These are phyloP conservation scores for Apomyelois bistriatella DNA, from an alignment of 2,888 invertebrate species.

Conservation along the genomic window DNA sequence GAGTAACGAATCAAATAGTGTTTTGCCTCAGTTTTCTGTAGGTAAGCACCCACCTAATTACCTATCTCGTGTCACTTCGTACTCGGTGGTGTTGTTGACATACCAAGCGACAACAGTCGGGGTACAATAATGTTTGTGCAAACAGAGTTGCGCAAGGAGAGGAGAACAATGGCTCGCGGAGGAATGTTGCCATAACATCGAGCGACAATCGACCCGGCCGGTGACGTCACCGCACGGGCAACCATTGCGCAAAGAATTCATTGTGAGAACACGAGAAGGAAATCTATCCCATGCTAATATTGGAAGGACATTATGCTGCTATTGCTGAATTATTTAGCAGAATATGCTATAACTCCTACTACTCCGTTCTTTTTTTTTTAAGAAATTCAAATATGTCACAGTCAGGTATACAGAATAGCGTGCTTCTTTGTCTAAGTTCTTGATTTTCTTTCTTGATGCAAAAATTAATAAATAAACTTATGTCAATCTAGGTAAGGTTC, in stretches of 20 bases:
- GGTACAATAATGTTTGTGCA: conserved; percentile 60
- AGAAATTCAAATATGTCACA: too few species aligned
- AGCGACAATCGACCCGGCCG: conserved; percentile 37
- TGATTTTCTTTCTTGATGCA: too few species aligned
- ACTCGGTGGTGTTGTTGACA: conserved; percentile 44
- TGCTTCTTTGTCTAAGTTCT: too few species aligned
- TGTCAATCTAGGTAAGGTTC: too few species aligned
- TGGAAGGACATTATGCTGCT: neutral
- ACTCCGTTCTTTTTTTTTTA: too few species aligned
- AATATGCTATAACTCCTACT: too few species aligned
- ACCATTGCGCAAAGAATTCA: conserved; percentile 15
- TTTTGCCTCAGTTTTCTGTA: neutral
- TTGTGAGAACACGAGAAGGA: conserved; percentile 7
- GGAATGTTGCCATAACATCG: conserved; percentile 68
- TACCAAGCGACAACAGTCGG: conserved; percentile 57
- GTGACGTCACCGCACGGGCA: conserved; percentile 20
- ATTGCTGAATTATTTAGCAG: too few species aligned
- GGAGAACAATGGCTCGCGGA: conserved; percentile 62
- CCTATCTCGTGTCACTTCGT: conserved; percentile 16
- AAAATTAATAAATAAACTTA: too few species aligned
- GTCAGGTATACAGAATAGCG: too few species aligned
- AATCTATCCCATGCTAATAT: conserved; percentile 1
- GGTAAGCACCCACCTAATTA: neutral
- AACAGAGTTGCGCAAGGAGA: conserved; percentile 65
- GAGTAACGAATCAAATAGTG: neutral